phyloP scores from a whole-genome alignment of 2,888 invertebrate species.

The Odontocolon sp. region DNA sequence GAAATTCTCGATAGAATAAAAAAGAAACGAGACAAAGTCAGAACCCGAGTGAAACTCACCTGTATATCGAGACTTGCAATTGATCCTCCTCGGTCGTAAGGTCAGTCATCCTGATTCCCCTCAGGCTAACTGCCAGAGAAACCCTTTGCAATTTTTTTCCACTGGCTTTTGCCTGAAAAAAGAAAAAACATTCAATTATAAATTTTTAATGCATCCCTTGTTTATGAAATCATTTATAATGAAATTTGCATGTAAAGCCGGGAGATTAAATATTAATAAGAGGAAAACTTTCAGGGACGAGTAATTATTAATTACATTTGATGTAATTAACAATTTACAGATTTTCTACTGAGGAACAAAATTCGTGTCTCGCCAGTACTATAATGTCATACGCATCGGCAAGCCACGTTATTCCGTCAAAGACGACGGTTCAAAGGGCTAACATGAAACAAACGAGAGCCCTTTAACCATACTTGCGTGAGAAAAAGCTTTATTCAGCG shows the following conservation, averaged over 20 bases:
- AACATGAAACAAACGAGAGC: neutral
- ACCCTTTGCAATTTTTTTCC: slow-evolving; percentile 85
- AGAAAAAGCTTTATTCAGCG: neutral
- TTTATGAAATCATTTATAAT: neutral
- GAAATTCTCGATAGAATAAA: neutral
- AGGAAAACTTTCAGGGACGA: neutral
- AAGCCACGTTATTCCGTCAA: neutral
- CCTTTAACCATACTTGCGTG: neutral
- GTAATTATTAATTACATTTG: slow-evolving; percentile 9
- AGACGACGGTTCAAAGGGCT: slow-evolving; percentile 15
- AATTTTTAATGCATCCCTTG: neutral
- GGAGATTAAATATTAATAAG: too few species aligned
- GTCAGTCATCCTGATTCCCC: slow-evolving; percentile 90
- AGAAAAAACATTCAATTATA: neutral
- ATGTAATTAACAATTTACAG: too few species aligned
- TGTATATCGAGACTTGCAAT: slow-evolving; percentile 92
- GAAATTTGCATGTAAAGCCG: too few species aligned
- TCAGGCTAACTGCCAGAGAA: slow-evolving; percentile 87
- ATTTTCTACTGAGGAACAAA: too few species aligned
- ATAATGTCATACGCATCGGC: neutral
- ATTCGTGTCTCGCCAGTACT: neutral
- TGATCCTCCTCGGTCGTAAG: slow-evolving; percentile 87
- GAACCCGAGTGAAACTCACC: slow-evolving; percentile 81
- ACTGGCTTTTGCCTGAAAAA: slow-evolving; percentile 83
- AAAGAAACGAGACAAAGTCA: neutral